Evolutionary conservation across 1,140 invertebrate species (phyloP).

Genomic region (Achatina immaculata): DNA sequence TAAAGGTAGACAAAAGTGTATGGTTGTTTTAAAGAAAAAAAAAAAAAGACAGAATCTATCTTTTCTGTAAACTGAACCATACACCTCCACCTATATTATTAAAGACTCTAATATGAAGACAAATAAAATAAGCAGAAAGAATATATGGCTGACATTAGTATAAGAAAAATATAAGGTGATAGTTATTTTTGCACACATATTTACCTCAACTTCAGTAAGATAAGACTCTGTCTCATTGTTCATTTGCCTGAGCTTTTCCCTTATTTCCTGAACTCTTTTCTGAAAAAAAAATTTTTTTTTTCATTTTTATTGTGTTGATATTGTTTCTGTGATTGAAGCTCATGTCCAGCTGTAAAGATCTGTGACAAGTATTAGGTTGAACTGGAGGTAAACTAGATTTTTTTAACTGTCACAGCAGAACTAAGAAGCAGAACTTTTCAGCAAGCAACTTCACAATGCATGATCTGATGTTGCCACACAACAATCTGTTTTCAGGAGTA

Average conservation of each 20-base stretch:
- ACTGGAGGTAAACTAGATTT: not conserved
- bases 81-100: no score
- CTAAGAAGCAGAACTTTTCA: not conserved
- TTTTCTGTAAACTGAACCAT: no score
- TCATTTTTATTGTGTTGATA: not conserved
- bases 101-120: no score
- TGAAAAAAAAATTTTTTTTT: not conserved
- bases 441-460: not conserved
- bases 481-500: no score
- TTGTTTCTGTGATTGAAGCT: not conserved
- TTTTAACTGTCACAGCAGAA: not conserved
- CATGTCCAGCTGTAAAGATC: not conserved
- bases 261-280: conserved; percentile 35
- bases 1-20: no score
- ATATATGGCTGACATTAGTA: not conserved
- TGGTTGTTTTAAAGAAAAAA: not conserved
- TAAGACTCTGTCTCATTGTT: conserved; percentile 1
- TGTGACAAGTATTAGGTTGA: not conserved
- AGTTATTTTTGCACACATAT: no score
- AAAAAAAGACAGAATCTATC: not conserved
- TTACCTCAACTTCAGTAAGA: conserved; percentile 31
- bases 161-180: not conserved
- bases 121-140: not conserved
- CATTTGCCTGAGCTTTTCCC: conserved; percentile 26
- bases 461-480: not conserved